Percentiles rank a stretch among this genome's conserved stretches.
These are phyloP conservation scores for Anthopleura sola DNA, from an alignment of 64 coral and sea anemone species.

Conservation along the genomic window DNA sequence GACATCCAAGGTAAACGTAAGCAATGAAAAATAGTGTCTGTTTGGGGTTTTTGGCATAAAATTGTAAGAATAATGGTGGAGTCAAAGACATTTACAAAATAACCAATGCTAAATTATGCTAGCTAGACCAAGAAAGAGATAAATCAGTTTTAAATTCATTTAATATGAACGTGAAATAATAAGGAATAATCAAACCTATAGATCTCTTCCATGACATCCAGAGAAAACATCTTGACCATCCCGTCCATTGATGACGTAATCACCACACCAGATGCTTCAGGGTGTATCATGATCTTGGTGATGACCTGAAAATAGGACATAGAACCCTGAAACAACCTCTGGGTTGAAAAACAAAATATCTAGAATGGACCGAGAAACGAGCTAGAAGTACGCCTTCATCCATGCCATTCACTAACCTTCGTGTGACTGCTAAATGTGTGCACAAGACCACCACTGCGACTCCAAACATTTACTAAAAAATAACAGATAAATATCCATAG, in stretches of 20 bases:
- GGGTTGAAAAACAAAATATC: too few species aligned
- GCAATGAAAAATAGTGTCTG: too few species aligned
- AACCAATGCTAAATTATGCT: too few species aligned
- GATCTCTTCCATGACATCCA: constrained; percentile 95
- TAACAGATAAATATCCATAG: neutral
- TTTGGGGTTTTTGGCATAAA: too few species aligned
- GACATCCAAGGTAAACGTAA: too few species aligned
- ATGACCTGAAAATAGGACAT: constrained; percentile 33
- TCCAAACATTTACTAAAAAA: constrained; percentile 92
- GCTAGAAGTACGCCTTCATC: neutral
- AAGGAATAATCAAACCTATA: constrained; percentile 66
- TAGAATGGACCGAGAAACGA: neutral
- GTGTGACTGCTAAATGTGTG: constrained; percentile 86
- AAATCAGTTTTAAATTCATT: too few species aligned
- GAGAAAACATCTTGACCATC: constrained; percentile 78
- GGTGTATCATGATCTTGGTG: constrained; percentile 91
- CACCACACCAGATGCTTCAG: constrained; percentile 68
- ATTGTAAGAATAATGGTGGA: too few species aligned
- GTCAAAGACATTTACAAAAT: too few species aligned
- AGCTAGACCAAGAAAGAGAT: too few species aligned
- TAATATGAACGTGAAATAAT: too few species aligned
- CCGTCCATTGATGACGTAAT: constrained; percentile 90
- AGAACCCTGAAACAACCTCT: neutral
- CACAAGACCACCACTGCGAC: constrained; percentile 71
- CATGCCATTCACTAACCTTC: constrained; percentile 74